Evolutionary conservation across 2,113 vertebrate species (phyloP).

Genomic region (Mus musculus): DNA sequence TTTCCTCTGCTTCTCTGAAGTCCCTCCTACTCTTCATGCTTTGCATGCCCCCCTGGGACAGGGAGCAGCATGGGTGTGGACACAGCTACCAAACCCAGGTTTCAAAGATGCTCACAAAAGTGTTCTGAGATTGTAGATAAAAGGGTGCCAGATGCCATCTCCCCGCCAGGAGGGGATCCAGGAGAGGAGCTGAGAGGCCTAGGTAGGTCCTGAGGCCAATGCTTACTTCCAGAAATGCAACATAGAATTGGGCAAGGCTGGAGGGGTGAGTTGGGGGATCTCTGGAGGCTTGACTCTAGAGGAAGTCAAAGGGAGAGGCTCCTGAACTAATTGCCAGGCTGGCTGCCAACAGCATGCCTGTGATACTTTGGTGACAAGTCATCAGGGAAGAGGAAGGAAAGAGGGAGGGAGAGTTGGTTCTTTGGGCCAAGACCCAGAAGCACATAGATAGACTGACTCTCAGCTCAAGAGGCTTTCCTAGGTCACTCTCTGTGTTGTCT

Average conservation of each 20-base stretch:
- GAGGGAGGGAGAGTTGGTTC: constrained; percentile 26
- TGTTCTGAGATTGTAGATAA: constrained; percentile 52
- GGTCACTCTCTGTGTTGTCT: constrained; percentile 47
- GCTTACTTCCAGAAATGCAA: constrained; percentile 12
- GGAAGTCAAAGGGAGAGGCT: constrained; percentile 64
- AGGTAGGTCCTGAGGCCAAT: neutral
- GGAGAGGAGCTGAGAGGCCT: neutral
- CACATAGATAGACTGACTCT: neutral
- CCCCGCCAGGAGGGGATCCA: neutral
- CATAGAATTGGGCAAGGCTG: neutral
- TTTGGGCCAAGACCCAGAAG: neutral
- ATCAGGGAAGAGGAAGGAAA: constrained; percentile 37
- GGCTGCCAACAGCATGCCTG: constrained; percentile 69
- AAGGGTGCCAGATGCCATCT: constrained; percentile 21
- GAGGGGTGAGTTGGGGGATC: neutral
- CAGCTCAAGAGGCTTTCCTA: constrained; percentile 22
- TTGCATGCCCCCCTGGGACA: neutral
- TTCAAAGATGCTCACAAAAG: constrained; percentile 58
- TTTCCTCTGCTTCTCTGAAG: neutral
- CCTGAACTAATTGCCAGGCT: constrained; percentile 50
- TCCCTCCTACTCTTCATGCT: neutral
- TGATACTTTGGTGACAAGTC: constrained; percentile 63
- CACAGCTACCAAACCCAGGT: neutral
- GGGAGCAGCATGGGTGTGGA: neutral
- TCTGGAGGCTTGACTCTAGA: neutral